Base-by-base conservation (phyloP, 2,797 vertebrate species). In the Neosalanx taihuensis region DNA sequence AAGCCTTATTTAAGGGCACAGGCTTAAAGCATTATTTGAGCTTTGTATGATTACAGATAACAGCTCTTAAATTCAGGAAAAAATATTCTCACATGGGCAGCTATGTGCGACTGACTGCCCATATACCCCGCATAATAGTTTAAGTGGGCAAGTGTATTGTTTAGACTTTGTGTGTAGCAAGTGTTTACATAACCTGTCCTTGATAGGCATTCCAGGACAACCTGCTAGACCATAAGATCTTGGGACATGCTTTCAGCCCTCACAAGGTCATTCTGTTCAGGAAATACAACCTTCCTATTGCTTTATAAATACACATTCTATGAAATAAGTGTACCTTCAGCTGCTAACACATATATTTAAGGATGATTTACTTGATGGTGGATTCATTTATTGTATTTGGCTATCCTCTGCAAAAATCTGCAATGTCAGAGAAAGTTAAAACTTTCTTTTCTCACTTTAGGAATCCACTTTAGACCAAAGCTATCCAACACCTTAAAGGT, bases 131-230 rank as follows among this genome's bases (percentile, higher is more conserved):
- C 12, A n/a, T 66, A 6, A 13, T 20, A 23, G 29, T 51, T 35
- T 9, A 68, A 68, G 46, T 13, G 53, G 20, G 53, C 46, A 69
- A 69, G 57, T 64, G 64, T 58, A 3, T 18, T 65, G 70, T 72
- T 72, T 64, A 13, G 51, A 18, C 20, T 57, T 51, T 35, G 15
- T 10, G 2, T 10, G 12, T 10, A 58, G 61, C 3, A 18, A 51
- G 18, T 74, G 75, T 84, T 75, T 78, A 74, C 81, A 81, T 67
- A 85, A 86, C 76, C 82, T 1, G 75, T 51, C 56, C 72, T 72
- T 26, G 63, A 77, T 64, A 0, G 5, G 60, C 3, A 53, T 59
- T 69, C 1, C 31, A 31, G 53, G 53, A n/a, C 35, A 13, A 57
- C 18, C 51, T 57, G 31, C 30, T 58, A 30, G 9, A 51, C 63